Evolutionary conservation across 2,113 vertebrate species (phyloP).

Genomic region (Epinephelus moara): DNA sequence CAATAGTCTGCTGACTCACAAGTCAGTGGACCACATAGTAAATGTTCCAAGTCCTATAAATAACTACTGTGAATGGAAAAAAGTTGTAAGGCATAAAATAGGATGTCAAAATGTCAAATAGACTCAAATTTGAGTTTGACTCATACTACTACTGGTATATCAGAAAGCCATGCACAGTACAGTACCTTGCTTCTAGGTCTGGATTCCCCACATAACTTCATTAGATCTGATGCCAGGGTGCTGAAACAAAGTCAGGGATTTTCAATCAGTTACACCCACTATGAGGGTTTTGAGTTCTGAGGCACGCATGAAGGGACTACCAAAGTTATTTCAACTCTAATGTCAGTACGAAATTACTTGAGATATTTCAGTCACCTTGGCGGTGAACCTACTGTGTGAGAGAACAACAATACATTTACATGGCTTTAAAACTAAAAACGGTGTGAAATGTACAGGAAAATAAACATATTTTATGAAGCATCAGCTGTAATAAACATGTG

Average conservation of each 20-base stretch:
- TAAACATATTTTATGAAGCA: no score
- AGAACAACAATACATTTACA: not conserved
- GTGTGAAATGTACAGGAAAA: no score
- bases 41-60: not conserved
- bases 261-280: not conserved
- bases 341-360: not conserved
- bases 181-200: conserved; percentile 92
- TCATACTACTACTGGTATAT: not conserved
- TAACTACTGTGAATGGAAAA: not conserved
- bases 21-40: not conserved
- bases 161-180: not conserved
- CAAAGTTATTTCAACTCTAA: not conserved
- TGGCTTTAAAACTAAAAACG: not conserved
- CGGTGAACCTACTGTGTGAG: no score
- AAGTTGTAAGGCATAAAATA: not conserved
- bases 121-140: not conserved
- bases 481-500: no score
- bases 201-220: conserved; percentile 95
- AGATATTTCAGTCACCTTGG: no score
- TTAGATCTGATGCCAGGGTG: conserved; percentile 91
- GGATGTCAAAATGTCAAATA: not conserved
- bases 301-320: not conserved
- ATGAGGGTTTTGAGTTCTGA: no score
- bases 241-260: conserved; percentile 74
- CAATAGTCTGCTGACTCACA: conserved; percentile 20